Evolutionary conservation across 1,140 invertebrate species (phyloP).

Genomic region (Drosophila varians): DNA sequence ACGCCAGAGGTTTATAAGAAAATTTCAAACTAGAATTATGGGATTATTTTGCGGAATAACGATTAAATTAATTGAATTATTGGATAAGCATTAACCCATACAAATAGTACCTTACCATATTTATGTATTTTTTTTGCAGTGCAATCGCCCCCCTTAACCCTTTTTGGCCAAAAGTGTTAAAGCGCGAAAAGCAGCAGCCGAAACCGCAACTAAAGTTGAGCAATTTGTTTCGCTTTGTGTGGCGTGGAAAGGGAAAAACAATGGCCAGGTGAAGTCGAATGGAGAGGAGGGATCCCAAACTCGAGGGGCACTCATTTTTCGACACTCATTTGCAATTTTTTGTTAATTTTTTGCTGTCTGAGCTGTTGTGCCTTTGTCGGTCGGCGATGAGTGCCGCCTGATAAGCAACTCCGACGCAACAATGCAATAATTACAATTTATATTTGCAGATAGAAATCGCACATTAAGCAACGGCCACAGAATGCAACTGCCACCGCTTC

Average conservation of each 20-base stretch:
- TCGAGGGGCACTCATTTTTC: constrained; percentile 46
- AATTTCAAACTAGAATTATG: no score
- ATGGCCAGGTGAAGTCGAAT: constrained; percentile 60
- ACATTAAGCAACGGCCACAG: constrained; percentile 65
- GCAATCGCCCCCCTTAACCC: background rate
- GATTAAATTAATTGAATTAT: background rate
- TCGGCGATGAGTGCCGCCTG: constrained; percentile 48
- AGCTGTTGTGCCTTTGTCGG: constrained; percentile 9
- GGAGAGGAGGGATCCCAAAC: background rate
- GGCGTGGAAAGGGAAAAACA: constrained; percentile 41
- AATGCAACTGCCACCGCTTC: constrained; percentile 48
- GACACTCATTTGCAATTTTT: constrained; percentile 79
- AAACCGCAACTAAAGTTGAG: constrained; percentile 50
- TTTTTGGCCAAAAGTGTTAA: constrained; percentile 52
- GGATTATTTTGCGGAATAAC: no score
- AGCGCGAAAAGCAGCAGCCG: constrained; percentile 63
- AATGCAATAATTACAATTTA: constrained; percentile 82
- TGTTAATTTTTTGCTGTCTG: constrained; percentile 62
- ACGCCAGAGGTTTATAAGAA: no score
- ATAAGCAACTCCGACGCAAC: constrained; percentile 59
- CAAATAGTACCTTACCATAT: no score
- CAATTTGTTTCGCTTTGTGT: constrained; percentile 80
- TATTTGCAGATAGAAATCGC: constrained; percentile 75
- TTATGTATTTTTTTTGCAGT: background rate
- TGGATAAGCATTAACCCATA: no score